Evolutionary conservation across 2,888 invertebrate species (phyloP).

Genomic region (Spilarctia lutea): DNA sequence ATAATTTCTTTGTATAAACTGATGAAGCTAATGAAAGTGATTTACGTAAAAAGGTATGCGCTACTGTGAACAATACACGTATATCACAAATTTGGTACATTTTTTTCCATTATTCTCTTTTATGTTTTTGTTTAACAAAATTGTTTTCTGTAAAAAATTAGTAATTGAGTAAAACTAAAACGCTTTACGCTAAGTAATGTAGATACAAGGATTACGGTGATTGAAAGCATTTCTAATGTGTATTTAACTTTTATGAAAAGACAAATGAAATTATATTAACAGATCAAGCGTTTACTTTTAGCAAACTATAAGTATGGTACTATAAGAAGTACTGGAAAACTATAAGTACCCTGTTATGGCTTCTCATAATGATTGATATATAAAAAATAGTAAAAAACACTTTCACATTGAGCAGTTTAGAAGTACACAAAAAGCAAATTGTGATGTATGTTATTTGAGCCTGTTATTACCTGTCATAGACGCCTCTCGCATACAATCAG

Average conservation of each 20-base stretch:
- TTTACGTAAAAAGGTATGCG: not conserved
- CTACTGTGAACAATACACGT: not conserved
- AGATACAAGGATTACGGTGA: not conserved
- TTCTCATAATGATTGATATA: not conserved
- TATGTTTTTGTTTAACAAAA: not conserved
- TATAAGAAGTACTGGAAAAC: no score
- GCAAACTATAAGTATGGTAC: no score
- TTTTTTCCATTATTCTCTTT: not conserved
- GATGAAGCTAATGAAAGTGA: not conserved
- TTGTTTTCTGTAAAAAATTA: not conserved
- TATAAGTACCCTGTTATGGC: no score
- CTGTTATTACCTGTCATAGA: no score
- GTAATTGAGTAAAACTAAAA: conserved; percentile 1
- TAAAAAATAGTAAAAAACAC: not conserved
- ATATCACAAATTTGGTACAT: not conserved
- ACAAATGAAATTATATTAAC: not conserved
- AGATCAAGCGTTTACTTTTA: not conserved
- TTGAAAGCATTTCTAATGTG: not conserved
- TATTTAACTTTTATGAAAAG: not conserved
- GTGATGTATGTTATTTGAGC: no score
- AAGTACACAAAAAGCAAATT: no score
- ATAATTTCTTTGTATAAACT: not conserved
- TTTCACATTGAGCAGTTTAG: no score
- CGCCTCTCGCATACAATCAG: no score
- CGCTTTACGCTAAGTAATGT: not conserved